Percentiles rank a stretch among this genome's conserved stretches.
phyloP scores from a whole-genome alignment of 2,113 vertebrate species.

The Carettochelys insculpta region DNA sequence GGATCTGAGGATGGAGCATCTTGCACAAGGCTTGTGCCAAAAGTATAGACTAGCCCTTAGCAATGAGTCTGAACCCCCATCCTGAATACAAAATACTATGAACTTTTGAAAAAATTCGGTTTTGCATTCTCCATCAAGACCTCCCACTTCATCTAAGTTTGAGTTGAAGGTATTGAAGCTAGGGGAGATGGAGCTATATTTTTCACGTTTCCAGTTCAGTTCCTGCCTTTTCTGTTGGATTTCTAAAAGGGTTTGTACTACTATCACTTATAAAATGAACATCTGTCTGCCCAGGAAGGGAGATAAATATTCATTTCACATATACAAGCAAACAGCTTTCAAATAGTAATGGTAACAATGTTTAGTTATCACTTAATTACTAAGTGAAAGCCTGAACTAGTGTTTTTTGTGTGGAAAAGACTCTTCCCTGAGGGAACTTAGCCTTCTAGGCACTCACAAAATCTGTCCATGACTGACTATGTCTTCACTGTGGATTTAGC shows the following conservation, averaged over 20 bases:
- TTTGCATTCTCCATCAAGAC: no score
- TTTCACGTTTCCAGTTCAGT: not conserved
- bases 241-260: not conserved
- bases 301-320: not conserved
- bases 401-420: not conserved
- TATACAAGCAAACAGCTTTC: not conserved
- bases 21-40: not conserved
- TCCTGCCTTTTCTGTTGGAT: not conserved
- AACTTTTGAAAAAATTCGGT: not conserved
- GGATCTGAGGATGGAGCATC: no score
- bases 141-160: no score
- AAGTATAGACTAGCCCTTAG: not conserved
- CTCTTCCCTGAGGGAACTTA: not conserved
- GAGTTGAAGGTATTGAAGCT: no score
- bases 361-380: not conserved
- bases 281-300: not conserved
- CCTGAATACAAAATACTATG: not conserved
- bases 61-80: not conserved
- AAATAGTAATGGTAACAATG: not conserved
- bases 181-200: no score
- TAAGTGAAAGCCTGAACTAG: not conserved
- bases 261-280: not conserved
- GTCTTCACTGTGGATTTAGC: not conserved
- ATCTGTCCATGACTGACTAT: no score
- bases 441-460: no score